Percentiles rank a stretch among this genome's conserved stretches.
phyloP scores from a whole-genome alignment of 2,888 invertebrate species.

The Dromius quadrimaculatus region DNA sequence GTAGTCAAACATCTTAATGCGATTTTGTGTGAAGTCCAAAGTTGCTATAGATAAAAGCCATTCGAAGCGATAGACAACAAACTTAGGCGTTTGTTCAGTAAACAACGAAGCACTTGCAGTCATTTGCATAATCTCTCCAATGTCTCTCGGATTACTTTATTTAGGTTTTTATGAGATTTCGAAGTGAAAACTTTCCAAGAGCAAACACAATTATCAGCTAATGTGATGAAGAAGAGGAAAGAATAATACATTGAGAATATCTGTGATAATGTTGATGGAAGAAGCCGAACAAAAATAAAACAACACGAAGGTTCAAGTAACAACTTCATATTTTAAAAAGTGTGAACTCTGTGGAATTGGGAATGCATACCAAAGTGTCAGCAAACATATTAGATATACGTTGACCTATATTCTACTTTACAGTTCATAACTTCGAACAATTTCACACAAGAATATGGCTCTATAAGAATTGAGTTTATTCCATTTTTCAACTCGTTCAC shows the following conservation, averaged over 20 bases:
- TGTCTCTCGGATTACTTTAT: conserved; percentile 17
- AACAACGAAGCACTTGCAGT: conserved; percentile 16
- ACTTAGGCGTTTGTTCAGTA: conserved; percentile 23
- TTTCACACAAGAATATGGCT: conserved; percentile 27
- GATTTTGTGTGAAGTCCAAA: conserved; percentile 17
- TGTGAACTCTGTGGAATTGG: conserved; percentile 10
- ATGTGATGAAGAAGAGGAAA: too few relatives aligned
- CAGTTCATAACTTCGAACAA: conserved; percentile 14
- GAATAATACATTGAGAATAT: background rate
- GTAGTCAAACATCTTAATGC: background rate
- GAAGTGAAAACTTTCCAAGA: conserved; percentile 7
- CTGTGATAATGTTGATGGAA: background rate
- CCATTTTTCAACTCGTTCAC: background rate
- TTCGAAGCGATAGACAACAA: conserved; percentile 25
- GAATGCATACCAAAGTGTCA: conserved; percentile 21
- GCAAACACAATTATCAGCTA: conserved; percentile 21
- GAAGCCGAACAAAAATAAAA: too few relatives aligned
- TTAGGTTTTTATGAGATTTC: conserved; percentile 18
- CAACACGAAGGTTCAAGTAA: background rate
- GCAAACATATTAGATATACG: conserved; percentile 36
- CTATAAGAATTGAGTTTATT: conserved; percentile 22
- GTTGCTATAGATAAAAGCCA: conserved; percentile 20
- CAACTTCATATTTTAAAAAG: conserved; percentile 7
- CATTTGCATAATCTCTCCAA: conserved; percentile 34
- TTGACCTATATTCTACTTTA: conserved; percentile 29